phyloP scores from a whole-genome alignment of 2,888 invertebrate species.

The Anaspis maculata region DNA sequence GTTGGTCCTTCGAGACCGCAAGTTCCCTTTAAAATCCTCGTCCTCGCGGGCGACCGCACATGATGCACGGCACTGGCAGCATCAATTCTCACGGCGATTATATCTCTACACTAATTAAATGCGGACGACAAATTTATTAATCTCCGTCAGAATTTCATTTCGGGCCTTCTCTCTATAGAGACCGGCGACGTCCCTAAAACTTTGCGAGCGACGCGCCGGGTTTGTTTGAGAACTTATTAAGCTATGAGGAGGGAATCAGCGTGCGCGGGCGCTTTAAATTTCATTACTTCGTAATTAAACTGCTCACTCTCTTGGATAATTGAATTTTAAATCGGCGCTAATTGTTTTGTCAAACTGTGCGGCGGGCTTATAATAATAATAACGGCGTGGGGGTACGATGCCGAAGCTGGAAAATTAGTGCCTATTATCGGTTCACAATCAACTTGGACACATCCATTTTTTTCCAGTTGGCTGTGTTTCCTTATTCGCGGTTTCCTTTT shows the following conservation, averaged over 20 bases:
- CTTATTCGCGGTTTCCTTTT: no score
- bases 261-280: slow-evolving; percentile 10
- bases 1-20: no score
- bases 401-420: no score
- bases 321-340: slow-evolving; percentile 9
- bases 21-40: no score
- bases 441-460: no score
- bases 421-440: no score
- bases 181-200: no score
- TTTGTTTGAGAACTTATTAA: slow-evolving; percentile 10
- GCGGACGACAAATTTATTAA: slow-evolving; percentile 11
- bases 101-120: slow-evolving; percentile 5
- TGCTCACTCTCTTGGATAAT: slow-evolving; percentile 12
- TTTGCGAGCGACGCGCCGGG: slow-evolving; percentile 6
- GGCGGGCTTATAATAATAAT: no score
- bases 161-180: no score
- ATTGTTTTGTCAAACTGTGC: slow-evolving; percentile 8
- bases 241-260: slow-evolving; percentile 6
- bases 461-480: no score
- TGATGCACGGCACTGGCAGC: slow-evolving; percentile 1
- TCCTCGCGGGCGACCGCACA: slow-evolving; percentile 1
- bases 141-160: slow-evolving; percentile 7
- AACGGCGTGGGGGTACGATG: no score
- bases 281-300: slow-evolving; percentile 11
- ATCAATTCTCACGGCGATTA: slow-evolving; percentile 6